Evolutionary conservation across 1,140 invertebrate species (phyloP).

Genomic region (Steinernema feltiae): DNA sequence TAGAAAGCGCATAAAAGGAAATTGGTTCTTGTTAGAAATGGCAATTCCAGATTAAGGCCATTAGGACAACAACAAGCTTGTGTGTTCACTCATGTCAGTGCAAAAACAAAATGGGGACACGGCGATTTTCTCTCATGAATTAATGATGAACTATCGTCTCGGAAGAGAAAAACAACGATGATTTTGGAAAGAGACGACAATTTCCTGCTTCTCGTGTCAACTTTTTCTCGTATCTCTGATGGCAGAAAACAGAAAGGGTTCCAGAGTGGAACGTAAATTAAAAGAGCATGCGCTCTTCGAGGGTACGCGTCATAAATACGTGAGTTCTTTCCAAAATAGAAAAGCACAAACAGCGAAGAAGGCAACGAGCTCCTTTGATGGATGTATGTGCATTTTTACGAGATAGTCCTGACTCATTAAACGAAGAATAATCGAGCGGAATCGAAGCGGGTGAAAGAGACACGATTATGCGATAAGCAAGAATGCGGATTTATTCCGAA

Average conservation of each 20-base stretch:
- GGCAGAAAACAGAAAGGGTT: background rate
- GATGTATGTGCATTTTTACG: background rate
- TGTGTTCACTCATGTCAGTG: background rate
- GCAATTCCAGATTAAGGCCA: background rate
- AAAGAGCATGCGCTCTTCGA: background rate
- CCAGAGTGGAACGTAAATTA: background rate
- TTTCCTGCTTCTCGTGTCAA: background rate
- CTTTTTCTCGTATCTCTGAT: background rate
- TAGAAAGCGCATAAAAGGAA: slow-evolving; percentile 5
- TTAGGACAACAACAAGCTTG: background rate
- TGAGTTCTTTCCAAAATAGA: background rate
- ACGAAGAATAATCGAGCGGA: slow-evolving; percentile 1
- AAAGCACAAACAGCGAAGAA: background rate
- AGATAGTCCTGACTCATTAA: slow-evolving; percentile 7
- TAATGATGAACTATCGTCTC: background rate
- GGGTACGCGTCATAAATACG: background rate
- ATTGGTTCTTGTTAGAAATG: background rate
- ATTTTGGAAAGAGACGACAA: background rate
- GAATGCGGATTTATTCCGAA: background rate
- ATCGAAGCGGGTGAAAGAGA: too few relatives aligned
- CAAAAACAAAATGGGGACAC: background rate
- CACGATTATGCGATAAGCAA: too few relatives aligned
- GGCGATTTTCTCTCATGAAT: background rate
- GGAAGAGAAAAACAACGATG: background rate
- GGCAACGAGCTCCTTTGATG: background rate